Percentiles rank a stretch among this genome's conserved stretches.
Conservation (phyloP, 2,113 vertebrate genomes). For the Mandrillus leucophaeus region DNA sequence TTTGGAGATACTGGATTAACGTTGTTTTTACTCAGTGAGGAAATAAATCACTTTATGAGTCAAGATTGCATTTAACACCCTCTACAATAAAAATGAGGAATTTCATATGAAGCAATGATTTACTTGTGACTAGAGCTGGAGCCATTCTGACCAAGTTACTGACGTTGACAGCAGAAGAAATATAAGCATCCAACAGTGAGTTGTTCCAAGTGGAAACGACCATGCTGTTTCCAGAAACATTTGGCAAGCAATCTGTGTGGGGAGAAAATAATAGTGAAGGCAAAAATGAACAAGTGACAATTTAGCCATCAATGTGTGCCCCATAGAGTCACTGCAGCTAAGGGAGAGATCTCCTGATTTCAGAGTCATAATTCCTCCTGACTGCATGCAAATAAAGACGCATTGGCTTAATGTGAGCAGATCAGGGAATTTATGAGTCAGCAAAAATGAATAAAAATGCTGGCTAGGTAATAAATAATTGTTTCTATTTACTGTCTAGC, state of each 20-base stretch:
- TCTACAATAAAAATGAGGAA: conserved; percentile 58
- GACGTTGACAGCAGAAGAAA: conserved; percentile 56
- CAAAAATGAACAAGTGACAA: conserved; percentile 57
- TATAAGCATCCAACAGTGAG: neutral
- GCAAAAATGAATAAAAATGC: conserved; percentile 55
- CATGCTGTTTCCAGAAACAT: conserved; percentile 43
- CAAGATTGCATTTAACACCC: conserved; percentile 45
- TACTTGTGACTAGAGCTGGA: conserved; percentile 40
- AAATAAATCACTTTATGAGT: conserved; percentile 52
- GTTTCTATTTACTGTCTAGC: conserved; percentile 46
- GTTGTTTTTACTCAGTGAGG: neutral
- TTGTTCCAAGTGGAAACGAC: conserved; percentile 53
- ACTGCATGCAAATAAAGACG: conserved; percentile 38
- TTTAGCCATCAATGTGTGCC: neutral
- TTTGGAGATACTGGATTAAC: conserved; percentile 42
- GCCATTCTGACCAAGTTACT: conserved; percentile 46
- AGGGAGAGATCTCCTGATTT: conserved; percentile 12
- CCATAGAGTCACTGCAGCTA: conserved; percentile 15
- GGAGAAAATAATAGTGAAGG: conserved; percentile 37
- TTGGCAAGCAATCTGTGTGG: conserved; percentile 45
- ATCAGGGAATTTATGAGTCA: conserved; percentile 40
- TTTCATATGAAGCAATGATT: conserved; percentile 54
- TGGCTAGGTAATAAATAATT: conserved; percentile 48
- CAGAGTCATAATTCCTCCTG: neutral
- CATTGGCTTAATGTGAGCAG: neutral